Evolutionary conservation across 1,140 invertebrate species (phyloP).

Genomic region (Medauroidea extradentata): DNA sequence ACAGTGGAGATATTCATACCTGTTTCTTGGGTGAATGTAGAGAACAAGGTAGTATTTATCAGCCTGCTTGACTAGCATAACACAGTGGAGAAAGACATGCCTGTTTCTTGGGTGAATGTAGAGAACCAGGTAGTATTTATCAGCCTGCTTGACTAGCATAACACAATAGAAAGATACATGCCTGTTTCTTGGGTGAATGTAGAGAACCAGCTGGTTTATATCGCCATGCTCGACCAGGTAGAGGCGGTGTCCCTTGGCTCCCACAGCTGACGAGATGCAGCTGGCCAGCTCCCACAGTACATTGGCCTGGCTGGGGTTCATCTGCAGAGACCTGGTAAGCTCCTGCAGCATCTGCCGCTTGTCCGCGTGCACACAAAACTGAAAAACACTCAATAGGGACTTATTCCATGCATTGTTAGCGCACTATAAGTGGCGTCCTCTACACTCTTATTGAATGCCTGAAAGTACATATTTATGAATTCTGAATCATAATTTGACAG

Average conservation of each 20-base stretch:
- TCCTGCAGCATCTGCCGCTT: slow-evolving; percentile 58
- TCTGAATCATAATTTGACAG: too few relatives aligned
- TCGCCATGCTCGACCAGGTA: slow-evolving; percentile 44
- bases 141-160: slow-evolving; percentile 41
- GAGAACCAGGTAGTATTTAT: slow-evolving; percentile 33
- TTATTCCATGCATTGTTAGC: too few relatives aligned
- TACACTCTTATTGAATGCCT: too few relatives aligned
- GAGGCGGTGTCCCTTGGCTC: slow-evolving; percentile 53
- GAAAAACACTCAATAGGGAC: slow-evolving; percentile 15
- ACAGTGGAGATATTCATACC: too few relatives aligned
- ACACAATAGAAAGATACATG: slow-evolving; percentile 9
- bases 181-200: slow-evolving; percentile 23
- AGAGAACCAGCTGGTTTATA: slow-evolving; percentile 35
- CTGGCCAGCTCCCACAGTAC: slow-evolving; percentile 57
- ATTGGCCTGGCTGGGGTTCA: slow-evolving; percentile 46
- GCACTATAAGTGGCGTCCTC: too few relatives aligned
- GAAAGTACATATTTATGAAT: too few relatives aligned
- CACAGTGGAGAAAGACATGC: too few relatives aligned
- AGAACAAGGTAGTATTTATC: slow-evolving; percentile 34
- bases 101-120: slow-evolving; percentile 28
- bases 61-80: slow-evolving; percentile 41
- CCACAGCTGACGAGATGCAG: slow-evolving; percentile 56
- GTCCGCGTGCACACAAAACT: slow-evolving; percentile 58
- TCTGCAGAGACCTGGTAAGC: slow-evolving; percentile 51
- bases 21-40: slow-evolving; percentile 38